phyloP scores from a whole-genome alignment of 2,113 vertebrate species.

The Oreotrochilus melanogaster region DNA sequence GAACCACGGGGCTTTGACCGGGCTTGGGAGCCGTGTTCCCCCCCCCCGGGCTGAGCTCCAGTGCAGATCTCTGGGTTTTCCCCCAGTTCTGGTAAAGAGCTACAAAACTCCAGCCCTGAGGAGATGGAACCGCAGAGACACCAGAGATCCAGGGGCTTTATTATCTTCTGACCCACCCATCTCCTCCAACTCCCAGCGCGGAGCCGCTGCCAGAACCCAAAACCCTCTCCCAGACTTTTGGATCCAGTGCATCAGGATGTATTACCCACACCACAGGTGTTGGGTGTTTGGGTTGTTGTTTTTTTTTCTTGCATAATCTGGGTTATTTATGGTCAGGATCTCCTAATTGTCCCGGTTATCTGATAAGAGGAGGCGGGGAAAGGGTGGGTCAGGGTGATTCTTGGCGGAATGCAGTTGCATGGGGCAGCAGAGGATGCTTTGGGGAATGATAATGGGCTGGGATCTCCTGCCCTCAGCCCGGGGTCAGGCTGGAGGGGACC shows the following conservation, averaged over 20 bases:
- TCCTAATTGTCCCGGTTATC: neutral
- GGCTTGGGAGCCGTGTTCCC: neutral
- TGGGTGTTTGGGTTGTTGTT: too few species aligned
- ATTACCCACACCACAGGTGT: neutral
- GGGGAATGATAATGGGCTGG: neutral
- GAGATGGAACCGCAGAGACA: neutral
- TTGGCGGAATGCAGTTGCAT: neutral
- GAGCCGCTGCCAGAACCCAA: neutral
- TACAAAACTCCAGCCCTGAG: neutral
- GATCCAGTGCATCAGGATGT: rapidly evolving
- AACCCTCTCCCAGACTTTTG: neutral
- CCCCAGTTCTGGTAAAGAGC: rapidly evolving
- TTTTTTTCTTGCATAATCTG: neutral
- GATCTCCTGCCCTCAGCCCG: neutral
- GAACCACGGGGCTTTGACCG: rapidly evolving
- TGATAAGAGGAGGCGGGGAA: neutral
- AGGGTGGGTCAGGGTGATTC: neutral
- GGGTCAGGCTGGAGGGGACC: neutral
- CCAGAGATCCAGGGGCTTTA: neutral
- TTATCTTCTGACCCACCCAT: neutral
- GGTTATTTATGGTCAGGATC: neutral
- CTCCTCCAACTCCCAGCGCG: neutral
- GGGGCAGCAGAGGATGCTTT: neutral
- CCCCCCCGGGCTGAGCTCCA: neutral
- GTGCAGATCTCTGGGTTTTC: neutral